Base-by-base conservation (phyloP, 92 coral and sea anemone genomes). In the Zoanthus solanderi region DNA sequence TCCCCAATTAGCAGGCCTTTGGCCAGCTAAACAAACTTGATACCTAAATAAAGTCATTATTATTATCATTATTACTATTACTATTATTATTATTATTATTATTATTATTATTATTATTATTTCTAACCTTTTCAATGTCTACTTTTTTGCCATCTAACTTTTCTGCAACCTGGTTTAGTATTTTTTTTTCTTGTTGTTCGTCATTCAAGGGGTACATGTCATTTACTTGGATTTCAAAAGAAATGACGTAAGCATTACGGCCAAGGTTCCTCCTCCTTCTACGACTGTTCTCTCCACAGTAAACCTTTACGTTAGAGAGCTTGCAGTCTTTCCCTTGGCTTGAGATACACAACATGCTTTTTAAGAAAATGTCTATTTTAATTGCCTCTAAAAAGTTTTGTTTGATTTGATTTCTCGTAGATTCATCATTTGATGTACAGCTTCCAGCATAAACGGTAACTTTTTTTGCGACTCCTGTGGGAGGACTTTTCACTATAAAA, bases 251-350 rank as follows among this genome's bases (percentile, higher is more conserved):
- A 45, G 79, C 88, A 74, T 91, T 75, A 57, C 84, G 78, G 17
- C 85, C 45, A 16, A 75, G 84, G 45, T 90, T 84, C 78, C 93
- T 66, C 69, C 83, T 53, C 83, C 84, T 91, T 18, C 93, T 90
- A 44, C 92, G 87, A 89, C 93, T 92, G 76, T 91, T 87, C 85
- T 92, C 88, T 31, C 97, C 97, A 63, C 97, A 94, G 79, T 94
- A 92, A n/a, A 91, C 94, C 82, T 94, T 94, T 32, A 94, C 97
- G 65, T 94, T 94, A 7, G 72, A 28, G 61, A 92, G 73, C 78
- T 88, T 78, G 67, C 97, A 94, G 79, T 94, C 92, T 5, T 84
- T 84, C 6, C 82, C 84, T 48, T 89, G 67, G 57, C 78, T 88
- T 5, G 63, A n/a, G 9, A 79, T 28, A 85, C 92, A 94, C 60